Base-by-base conservation (phyloP, 1,140 invertebrate genomes). In the Battus philenor region DNA sequence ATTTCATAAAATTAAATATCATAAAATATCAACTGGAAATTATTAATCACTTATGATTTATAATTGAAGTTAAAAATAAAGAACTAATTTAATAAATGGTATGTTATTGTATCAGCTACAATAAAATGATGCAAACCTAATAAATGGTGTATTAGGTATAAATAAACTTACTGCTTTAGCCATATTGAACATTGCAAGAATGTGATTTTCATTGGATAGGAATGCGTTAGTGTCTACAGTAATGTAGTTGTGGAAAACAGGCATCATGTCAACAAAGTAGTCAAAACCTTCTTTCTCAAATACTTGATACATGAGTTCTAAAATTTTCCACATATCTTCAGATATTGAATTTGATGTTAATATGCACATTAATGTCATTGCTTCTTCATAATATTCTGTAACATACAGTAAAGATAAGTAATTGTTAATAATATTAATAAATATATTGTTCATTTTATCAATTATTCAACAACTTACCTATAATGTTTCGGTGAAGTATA, bases 211-310 rank as follows among this genome's bases (percentile, higher is more conserved):
- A 78, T 97, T 94, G 0, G 95, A 93, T 2, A 99, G 86, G 77
- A 99, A 99, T 7, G 93, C 94, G 27, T 92, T 90, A 3, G 96
- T 97, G 80, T 99, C 97, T 5, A 98, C 93, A 1, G 96, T 98
- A 15, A 99, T 92, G 76, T 98, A 99, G 87, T 99, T 98, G 78
- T 99, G 97, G 8, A 99, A 88, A 1, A 96, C 94, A 18, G 98
- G 97, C 97, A 99, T 99, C 94, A 99, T 98, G 62, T 99, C 98
- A 29, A 93, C 96, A 74, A 99, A 99, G 87, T 98, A 99, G 78
- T 99, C 97, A 45, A 94, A 91, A 13, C 96, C 97, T 82, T 98
- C 96, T 67, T 96, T 96, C 79, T 97, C 92, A 68, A 98, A 98
- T 44, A 97, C 88, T 82, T 90, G 73, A 44, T 86, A 84, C 50